A percentile compares a stretch with the other conserved stretches of the same genome.
Conservation (phyloP, 2,113 vertebrate genomes). For the Gallinago media region DNA sequence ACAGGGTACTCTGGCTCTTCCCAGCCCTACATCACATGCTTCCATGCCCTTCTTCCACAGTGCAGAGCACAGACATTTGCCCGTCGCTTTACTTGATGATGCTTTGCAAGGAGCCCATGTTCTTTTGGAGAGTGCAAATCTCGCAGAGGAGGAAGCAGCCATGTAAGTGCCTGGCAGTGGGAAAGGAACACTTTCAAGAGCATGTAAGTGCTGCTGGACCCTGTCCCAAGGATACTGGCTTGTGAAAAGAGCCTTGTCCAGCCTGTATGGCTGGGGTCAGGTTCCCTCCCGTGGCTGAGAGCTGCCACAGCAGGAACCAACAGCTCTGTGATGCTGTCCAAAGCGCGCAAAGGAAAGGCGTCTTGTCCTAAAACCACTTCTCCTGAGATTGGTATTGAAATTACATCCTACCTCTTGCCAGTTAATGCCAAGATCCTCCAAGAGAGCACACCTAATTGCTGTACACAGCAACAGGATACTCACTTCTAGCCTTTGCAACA, state of each 20-base stretch:
- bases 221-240: neutral
- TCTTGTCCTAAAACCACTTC: neutral
- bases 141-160: neutral
- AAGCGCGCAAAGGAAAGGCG: rapidly evolving
- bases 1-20: neutral
- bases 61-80: neutral
- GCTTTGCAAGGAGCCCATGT: neutral
- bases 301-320: slow-evolving; percentile 9
- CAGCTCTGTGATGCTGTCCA: neutral
- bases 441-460: neutral
- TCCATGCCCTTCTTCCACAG: neutral
- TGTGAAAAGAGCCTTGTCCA: neutral
- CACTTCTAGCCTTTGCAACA: neutral
- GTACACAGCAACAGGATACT: neutral
- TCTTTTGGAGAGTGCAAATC: neutral
- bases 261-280: neutral
- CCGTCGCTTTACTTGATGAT: neutral
- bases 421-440: neutral
- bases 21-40: rapidly evolving
- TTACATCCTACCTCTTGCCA: rapidly evolving
- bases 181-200: neutral
- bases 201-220: neutral
- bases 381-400: neutral
- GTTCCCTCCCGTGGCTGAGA: slow-evolving; percentile 38
- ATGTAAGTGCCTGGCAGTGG: neutral